Evolutionary conservation across 2,888 invertebrate genomes (phyloP).

Genomic region (Oligia fasciuncula): DNA sequence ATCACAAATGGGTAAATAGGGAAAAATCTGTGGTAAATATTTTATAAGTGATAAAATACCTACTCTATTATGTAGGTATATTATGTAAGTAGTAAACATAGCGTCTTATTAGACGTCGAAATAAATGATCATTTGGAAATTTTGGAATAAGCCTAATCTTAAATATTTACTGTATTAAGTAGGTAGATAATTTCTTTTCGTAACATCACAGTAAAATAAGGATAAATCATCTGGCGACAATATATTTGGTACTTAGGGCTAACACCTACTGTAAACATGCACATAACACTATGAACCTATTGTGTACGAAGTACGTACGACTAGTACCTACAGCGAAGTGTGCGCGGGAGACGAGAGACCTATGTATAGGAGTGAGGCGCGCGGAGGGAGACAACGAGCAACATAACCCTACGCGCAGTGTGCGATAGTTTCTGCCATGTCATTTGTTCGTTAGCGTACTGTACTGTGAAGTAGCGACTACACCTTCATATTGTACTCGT

Average conservation of each 20-base stretch:
- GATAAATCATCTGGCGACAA: slow-evolving; percentile 42
- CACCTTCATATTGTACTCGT: not conserved
- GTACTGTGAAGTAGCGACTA: not conserved
- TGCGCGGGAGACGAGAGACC: not conserved
- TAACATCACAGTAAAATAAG: slow-evolving; percentile 61
- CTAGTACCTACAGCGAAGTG: not conserved
- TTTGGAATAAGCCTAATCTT: slow-evolving; percentile 30
- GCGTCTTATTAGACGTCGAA: slow-evolving; percentile 18
- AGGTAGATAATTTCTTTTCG: slow-evolving; percentile 49
- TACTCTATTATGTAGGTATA: not conserved
- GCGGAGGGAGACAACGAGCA: not conserved
- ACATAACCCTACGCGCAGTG: not conserved
- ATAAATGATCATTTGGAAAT: slow-evolving; percentile 13
- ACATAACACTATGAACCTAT: not conserved
- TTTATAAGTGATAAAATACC: not conserved
- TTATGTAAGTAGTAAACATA: slow-evolving; percentile 6
- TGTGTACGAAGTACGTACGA: not conserved
- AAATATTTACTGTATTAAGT: slow-evolving; percentile 36
- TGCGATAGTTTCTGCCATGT: slow-evolving; percentile 7
- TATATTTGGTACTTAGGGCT: slow-evolving; percentile 30
- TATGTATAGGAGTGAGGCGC: not conserved
- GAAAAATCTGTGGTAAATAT: slow-evolving; percentile 23
- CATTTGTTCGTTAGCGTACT: not conserved
- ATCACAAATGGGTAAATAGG: slow-evolving; percentile 43
- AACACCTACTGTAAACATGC: slow-evolving; percentile 18